Base-by-base conservation (phyloP, 2,888 invertebrate genomes). In the Calliphora vomitoria region DNA sequence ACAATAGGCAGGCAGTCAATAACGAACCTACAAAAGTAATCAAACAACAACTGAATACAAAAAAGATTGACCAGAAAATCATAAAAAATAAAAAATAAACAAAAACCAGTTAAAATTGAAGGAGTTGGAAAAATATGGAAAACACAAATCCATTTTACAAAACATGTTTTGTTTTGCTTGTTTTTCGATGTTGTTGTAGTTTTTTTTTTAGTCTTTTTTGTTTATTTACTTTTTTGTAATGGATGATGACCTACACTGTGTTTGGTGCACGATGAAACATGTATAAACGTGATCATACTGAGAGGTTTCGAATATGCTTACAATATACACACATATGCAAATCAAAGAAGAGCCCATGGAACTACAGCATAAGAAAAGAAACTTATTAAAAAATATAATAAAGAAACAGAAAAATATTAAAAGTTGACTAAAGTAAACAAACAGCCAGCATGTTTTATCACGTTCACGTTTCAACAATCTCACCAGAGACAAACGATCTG, bases 371-470 rank as follows among this genome's bases (percentile, higher is more conserved):
- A 66, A 1, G 11, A 44, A 44, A 13, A 62, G 8, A 62, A 38
- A 41, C 8, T 18, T n/a, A 64, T 20, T 11, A 50, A 35, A 50
- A n/a, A n/a, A n/a, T n/a, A 58, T 44, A 50, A 53, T 8, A 66
- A 25, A 62, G 15, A 44, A 50, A 20, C n/a, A 35, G 38, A 44
- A 44, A 35, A 68, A 58, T 6, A 47, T 62, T n/a, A 69, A 79
- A 0, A 35, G 18, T 38, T 20, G 13, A 50, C 10, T 47, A 31
- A n/a, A 72, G 31, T 62, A 72, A 75, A 50, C 68, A 82, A 50
- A 20, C 69, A 75, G 18, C 55, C 83, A 78, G 50, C 38, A 66
- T 76, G 62, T 62, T 71, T 82, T 76, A 66, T 83, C 83, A 78
- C 71, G 69, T 69, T 82, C 53, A 69, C 60, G 83, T 44, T 78